Percentiles rank a stretch among this genome's conserved stretches.
Conservation (phyloP, 2,888 invertebrate species). For the Tachina grossa region DNA sequence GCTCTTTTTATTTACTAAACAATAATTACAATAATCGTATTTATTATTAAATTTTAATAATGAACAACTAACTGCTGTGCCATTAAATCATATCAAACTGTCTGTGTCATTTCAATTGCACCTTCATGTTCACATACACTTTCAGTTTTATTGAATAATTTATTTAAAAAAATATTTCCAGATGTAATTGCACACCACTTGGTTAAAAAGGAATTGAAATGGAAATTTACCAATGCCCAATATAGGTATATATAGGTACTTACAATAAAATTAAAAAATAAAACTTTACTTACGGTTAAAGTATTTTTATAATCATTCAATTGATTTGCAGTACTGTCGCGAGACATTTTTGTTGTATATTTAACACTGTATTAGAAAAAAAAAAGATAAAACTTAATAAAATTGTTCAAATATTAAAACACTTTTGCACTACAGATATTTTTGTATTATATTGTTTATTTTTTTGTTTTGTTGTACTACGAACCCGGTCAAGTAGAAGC, state of each 20-base stretch:
- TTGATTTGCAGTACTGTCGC: slow-evolving; percentile 87
- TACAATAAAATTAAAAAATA: slow-evolving; percentile 2
- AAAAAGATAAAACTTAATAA: too few species aligned
- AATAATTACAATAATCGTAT: too few species aligned
- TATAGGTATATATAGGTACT: not conserved
- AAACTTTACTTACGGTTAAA: slow-evolving; percentile 84
- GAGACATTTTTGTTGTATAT: slow-evolving; percentile 77
- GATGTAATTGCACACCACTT: not conserved
- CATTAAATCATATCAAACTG: not conserved
- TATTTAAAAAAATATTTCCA: not conserved
- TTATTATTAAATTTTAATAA: not conserved
- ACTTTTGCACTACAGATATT: slow-evolving; percentile 27
- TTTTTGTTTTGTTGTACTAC: slow-evolving; percentile 55
- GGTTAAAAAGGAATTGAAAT: not conserved
- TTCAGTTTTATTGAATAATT: not conserved
- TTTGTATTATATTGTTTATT: slow-evolving; percentile 24
- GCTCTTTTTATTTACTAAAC: not conserved
- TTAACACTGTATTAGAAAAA: not conserved
- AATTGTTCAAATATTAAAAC: slow-evolving; percentile 4
- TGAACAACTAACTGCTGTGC: not conserved
- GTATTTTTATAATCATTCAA: slow-evolving; percentile 85
- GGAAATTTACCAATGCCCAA: slow-evolving; percentile 25
- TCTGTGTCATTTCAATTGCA: not conserved
- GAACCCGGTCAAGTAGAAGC: slow-evolving; percentile 57
- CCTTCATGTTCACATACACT: slow-evolving; percentile 9